These are phyloP conservation scores for Akabosia matsudoensis DNA, from an alignment of 1,140 invertebrate species.

Conservation along the genomic window DNA sequence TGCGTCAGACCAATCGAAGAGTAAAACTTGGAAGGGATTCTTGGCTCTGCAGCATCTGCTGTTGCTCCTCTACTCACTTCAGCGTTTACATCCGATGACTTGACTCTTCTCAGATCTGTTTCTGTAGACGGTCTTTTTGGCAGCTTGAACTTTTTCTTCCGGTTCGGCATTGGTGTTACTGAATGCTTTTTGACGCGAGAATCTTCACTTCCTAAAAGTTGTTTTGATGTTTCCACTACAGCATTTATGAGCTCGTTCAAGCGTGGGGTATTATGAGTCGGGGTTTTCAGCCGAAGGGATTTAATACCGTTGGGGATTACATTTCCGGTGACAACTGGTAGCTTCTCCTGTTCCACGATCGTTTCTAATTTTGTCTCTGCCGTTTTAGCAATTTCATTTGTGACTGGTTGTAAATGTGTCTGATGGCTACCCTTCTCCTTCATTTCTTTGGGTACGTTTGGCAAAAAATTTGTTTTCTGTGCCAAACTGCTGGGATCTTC, in stretches of 20 bases:
- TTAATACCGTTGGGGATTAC: too few relatives aligned
- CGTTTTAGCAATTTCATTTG: not conserved
- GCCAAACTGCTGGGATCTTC: too few relatives aligned
- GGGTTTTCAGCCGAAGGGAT: not conserved
- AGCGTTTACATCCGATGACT: not conserved
- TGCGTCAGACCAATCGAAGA: not conserved
- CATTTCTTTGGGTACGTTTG: too few relatives aligned
- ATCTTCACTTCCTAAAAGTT: not conserved
- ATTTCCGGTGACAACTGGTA: too few relatives aligned
- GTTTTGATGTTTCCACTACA: slow-evolving; percentile 1
- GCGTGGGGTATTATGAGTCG: not conserved
- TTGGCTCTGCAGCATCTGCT: not conserved
- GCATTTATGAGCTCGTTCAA: not conserved
- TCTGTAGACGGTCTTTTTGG: not conserved
- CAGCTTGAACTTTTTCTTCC: too few relatives aligned
- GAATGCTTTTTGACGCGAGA: not conserved
- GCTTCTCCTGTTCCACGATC: too few relatives aligned
- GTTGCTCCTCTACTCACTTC: not conserved
- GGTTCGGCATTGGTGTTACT: not conserved
- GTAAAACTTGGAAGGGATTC: not conserved
- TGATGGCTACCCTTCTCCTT: too few relatives aligned
- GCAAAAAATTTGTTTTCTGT: too few relatives aligned
- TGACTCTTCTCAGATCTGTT: not conserved
- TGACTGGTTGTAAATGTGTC: not conserved
- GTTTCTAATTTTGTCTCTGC: not conserved